Base-by-base conservation (phyloP, 2,888 invertebrate species). In the Syrphus vitripennis region DNA sequence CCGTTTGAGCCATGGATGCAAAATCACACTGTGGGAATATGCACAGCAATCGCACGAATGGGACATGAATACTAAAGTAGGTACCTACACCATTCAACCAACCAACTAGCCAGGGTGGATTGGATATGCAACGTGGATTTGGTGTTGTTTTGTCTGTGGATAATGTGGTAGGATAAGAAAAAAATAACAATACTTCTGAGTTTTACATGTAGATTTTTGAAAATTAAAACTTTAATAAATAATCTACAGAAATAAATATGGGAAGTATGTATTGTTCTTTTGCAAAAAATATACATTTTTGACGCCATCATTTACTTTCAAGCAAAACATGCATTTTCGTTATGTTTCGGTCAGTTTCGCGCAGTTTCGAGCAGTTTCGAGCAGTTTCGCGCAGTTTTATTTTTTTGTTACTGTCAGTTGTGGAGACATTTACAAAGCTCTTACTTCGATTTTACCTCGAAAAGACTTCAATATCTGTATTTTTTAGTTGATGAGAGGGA, bases 31-130 rank as follows among this genome's bases (percentile, higher is more conserved):
- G 48, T 86, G 86, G 86, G 86, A 86, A 86, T 78, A 77, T 86
- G 86, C 77, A 82, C 86, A 86, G 86, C 77, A 78, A 86, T 78
- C 61, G 72, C 82, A 82, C 78, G 77, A 82, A 78, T 86, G 86
- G 86, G 77, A 86, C 86, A 86, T 86, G 86, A 86, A 86, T 86
- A 74, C 78, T 82, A 69, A 86, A 86, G 70, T 86, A 86, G 77
- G 63, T 78, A 86, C 81, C 48, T 48, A 12, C 50, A 21, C 48
- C 48, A 24, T 5, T 24, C 12, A 48, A 78, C 57, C 67, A 59
- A 21, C 57, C 21, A 48, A 76, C 50, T 55, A 69, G 72, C 50
- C 67, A 69, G 81, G 67, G 72, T 26, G 42, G 72, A 37, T 31
- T 61, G 67, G 76, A 63, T 71, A 34, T 40, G 61, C 67, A 42